Percentiles rank a stretch among this genome's conserved stretches.
Evolutionary conservation across 2,888 invertebrate genomes (phyloP).

Genomic region (Nymphalis polychloros): DNA sequence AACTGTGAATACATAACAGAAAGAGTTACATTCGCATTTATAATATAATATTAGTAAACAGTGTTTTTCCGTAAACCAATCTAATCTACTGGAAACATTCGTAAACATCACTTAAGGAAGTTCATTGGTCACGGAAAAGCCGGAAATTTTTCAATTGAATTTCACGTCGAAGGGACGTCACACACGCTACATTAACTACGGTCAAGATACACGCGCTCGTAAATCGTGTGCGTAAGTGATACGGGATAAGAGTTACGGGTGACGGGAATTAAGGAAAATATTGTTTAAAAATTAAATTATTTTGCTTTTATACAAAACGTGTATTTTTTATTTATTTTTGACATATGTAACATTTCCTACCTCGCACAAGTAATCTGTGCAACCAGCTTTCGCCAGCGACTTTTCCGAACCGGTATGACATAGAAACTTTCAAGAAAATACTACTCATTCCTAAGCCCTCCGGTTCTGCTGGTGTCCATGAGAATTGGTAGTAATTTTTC

Average conservation of each 20-base stretch:
- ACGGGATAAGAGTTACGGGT: slow-evolving; percentile 29
- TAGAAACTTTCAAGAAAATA: too few species aligned
- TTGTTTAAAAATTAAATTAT: slow-evolving; percentile 1
- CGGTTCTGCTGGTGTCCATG: too few species aligned
- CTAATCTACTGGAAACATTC: slow-evolving; percentile 69
- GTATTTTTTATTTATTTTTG: not conserved
- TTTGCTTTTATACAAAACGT: not conserved
- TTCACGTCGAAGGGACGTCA: slow-evolving; percentile 60
- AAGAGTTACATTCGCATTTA: not conserved
- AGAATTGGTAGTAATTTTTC: too few species aligned
- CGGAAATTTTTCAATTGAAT: slow-evolving; percentile 72
- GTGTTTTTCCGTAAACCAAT: slow-evolving; percentile 12
- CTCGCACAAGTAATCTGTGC: too few species aligned
- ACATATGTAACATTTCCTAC: not conserved
- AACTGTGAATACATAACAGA: not conserved
- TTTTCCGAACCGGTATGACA: too few species aligned
- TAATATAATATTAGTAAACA: too few species aligned
- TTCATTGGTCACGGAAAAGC: slow-evolving; percentile 50
- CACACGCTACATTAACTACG: slow-evolving; percentile 70
- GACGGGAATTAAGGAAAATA: slow-evolving; percentile 14
- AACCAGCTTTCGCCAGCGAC: too few species aligned
- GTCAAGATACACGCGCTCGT: slow-evolving; percentile 52
- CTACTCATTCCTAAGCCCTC: too few species aligned
- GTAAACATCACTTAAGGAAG: slow-evolving; percentile 68
- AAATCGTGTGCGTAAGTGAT: slow-evolving; percentile 55